Evolutionary conservation across 2,888 invertebrate genomes (phyloP), one percentile per base, ranked within the genome.

Genomic region (Cantharis lateralis): DNA sequence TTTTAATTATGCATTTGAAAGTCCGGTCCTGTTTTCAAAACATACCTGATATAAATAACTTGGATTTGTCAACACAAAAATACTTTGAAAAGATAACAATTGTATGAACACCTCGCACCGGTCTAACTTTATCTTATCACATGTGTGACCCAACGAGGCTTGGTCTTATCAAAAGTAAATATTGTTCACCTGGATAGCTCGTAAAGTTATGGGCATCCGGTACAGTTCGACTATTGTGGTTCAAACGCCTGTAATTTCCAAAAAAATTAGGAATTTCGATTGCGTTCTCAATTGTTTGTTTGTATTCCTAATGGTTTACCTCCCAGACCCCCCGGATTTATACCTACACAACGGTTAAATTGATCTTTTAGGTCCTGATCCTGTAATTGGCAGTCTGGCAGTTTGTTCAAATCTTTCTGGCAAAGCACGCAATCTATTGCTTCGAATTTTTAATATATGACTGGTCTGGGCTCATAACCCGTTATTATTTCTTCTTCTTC

Each of bases 141-240:
- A 76, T 68, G 80, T 80, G 80, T 83, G 82, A 83, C 82, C 82
- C 80, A 82, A 82, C 81, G 78, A 77, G 78, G 79, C 79, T 78
- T 76, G 80, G 77, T 78, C 79, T 83, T 83, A 83, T 83, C 82
- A 80, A 74, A 75, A 79, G 79, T 74, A 83, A 83, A 83, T 80
- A 83, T 77, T 80, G 82, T 82, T 82, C 83, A 83, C 83, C 83
- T 83, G 83, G 83, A 83, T 83, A 82, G 68, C 28, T n/a, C 66
- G 73, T 74, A 78, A 75, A 74, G 68, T 73, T 70, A 61, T 32
- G 68, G 24, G 77, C 68, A 79, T 79, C 79, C 79, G 79, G 79
- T 75, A 69, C 75, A 70, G 66, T 77, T 79, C 77, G 72, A 76
- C 48, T n/a, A 48, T 48, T 7, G 4, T 7, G 48, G n/a, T 48